Evolutionary conservation across 2,797 vertebrate genomes (phyloP).

Genomic region (Aplochiton taeniatus): DNA sequence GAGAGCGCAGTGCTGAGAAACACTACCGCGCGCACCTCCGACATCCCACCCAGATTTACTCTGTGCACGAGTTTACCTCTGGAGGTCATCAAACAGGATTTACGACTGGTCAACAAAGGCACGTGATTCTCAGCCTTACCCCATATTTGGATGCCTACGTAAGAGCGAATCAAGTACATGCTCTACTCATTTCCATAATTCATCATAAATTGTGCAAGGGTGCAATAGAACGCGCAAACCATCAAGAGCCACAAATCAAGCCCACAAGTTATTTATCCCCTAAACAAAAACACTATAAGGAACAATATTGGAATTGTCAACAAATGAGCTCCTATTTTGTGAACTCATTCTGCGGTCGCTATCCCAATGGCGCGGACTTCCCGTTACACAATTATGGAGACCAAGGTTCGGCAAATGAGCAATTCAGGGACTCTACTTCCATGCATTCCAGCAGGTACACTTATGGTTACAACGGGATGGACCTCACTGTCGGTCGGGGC

Average conservation of each 20-base stretch:
- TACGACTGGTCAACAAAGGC: constrained; percentile 99
- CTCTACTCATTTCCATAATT: constrained; percentile 99
- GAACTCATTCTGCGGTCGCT: constrained; percentile 99
- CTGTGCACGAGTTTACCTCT: constrained; percentile 98
- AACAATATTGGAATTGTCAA: constrained; percentile 77
- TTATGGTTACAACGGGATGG: constrained; percentile 99
- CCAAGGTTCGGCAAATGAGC: constrained; percentile 92
- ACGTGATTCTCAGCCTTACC: constrained; percentile 98
- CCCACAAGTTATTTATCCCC: constrained; percentile 84
- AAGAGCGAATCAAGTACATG: constrained; percentile 99
- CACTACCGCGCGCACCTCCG: constrained; percentile 73
- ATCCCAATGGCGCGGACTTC: constrained; percentile 99
- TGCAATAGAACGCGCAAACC: constrained; percentile 98
- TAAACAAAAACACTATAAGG: constrained; percentile 67
- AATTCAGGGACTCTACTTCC: constrained; percentile 93
- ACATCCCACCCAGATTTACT: constrained; percentile 90
- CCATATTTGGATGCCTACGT: constrained; percentile 99
- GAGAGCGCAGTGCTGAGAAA: constrained; percentile 64
- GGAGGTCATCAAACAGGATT: constrained; percentile 99
- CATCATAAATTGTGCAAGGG: constrained; percentile 99
- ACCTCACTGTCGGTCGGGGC: constrained; percentile 93
- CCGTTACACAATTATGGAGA: constrained; percentile 99
- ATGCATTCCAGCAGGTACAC: constrained; percentile 99
- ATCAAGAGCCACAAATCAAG: constrained; percentile 99
- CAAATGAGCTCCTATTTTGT: constrained; percentile 99